Base-by-base conservation (phyloP, 2,888 invertebrate genomes). In the Cryptus viduatorius region DNA sequence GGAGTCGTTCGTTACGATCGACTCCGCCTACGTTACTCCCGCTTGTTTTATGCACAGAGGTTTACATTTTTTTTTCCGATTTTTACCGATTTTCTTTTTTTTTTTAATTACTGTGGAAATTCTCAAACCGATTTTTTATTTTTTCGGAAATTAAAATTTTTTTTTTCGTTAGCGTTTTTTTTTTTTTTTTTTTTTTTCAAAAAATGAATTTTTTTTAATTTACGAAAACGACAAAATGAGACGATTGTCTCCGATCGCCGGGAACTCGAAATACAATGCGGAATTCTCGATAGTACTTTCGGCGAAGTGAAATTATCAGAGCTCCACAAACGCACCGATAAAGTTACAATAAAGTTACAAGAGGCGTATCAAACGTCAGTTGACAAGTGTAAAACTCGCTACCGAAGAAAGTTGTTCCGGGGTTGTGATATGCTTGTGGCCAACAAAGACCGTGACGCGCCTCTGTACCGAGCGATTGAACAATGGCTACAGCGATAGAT, bases 21-120 rank as follows among this genome's bases (percentile, higher is more conserved):
- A 89, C 91, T 90, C 91, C 91, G 91, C 91, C 91, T 90, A 91
- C 91, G 88, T 85, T 68, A 79, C 79, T 72, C 80, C 84, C 82
- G 79, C 83, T 83, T 78, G 56, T 80, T 29, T 10, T 12, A 44
- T 48, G 0, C 5, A 1, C 37, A 37, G 37, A 37, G 24, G 24
- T 24, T 24, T 24, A 24, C 37, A 37, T 37, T 37, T 37, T 37
- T 37, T 37, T 37, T 8, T 37, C 8, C 24, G 24, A 24, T 24
- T 24, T 24, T 24, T 24, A 24, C 1, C 1, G 24, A 24, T 24
- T 24, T 24, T 24, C 24, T 3, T 24, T 24, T 24, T 24, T 24
- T 24, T 24, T 24, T 24, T 1, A 24, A 24, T 24, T 24, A 24
- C 24, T 1, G 24, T 24, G 24, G 24, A 3, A 24, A 24, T 24